A percentile compares a stretch with the other conserved stretches of the same genome.
Evolutionary conservation across 2,797 vertebrate genomes (phyloP).

Genomic region (Clamator glandarius): DNA sequence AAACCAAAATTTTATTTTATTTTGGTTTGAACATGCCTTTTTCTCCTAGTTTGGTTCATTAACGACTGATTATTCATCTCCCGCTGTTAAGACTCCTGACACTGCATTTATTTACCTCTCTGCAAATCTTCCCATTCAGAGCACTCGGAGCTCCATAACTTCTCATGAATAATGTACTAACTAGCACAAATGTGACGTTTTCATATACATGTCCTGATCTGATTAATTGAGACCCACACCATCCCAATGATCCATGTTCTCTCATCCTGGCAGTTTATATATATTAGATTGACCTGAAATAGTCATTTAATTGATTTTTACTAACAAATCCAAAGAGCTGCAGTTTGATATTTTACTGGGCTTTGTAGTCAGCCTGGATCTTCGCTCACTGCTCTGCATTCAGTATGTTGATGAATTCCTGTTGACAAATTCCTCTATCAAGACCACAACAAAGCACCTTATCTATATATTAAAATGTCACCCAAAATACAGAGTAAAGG

Average conservation of each 20-base stretch:
- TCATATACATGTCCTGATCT: not conserved
- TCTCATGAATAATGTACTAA: constrained; percentile 32
- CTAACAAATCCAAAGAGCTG: not conserved
- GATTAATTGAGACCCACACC: constrained; percentile 13
- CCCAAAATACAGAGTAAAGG: not conserved
- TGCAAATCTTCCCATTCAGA: not conserved
- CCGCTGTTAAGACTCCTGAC: not conserved
- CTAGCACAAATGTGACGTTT: constrained; percentile 1
- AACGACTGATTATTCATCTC: not conserved
- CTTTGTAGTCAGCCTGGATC: not conserved
- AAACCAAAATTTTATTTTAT: too few species aligned
- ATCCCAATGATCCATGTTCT: not conserved
- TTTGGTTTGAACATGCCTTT: not conserved
- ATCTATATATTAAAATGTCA: not conserved
- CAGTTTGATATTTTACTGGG: not conserved
- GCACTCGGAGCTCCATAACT: not conserved
- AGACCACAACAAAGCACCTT: not conserved
- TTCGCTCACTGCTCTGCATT: not conserved
- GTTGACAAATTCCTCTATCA: not conserved
- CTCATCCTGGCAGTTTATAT: not conserved
- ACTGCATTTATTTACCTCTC: not conserved
- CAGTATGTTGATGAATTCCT: not conserved
- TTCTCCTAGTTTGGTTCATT: not conserved
- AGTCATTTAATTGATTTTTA: constrained; percentile 41
- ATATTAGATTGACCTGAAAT: constrained; percentile 13